These are phyloP conservation scores for Drosophila lacicola DNA, from an alignment of 2,888 invertebrate genomes.

Conservation along the genomic window DNA sequence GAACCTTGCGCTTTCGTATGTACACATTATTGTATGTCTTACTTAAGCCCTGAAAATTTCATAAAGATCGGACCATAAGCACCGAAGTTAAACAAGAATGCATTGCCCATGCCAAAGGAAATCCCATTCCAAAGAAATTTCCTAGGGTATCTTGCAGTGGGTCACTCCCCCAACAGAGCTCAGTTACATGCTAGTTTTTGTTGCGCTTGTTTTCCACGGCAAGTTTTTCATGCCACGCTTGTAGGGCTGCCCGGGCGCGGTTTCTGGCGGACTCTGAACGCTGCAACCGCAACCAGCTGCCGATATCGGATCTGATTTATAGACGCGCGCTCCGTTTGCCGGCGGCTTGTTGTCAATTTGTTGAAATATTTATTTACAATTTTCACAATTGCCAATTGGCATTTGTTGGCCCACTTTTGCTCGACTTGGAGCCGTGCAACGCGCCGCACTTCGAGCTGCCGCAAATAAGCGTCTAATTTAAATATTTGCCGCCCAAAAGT, in stretches of 20 bases:
- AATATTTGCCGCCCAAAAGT: conserved; percentile 29
- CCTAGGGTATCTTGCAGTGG: no score
- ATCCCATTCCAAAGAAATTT: no score
- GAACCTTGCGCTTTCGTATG: no score
- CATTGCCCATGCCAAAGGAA: no score
- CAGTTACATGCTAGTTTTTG: conserved; percentile 24
- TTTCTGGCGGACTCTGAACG: background rate
- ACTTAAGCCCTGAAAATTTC: no score
- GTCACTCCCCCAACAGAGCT: no score
- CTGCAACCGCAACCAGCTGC: conserved; percentile 25
- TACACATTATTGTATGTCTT: no score
- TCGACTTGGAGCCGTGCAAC: background rate
- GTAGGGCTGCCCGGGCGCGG: conserved; percentile 63
- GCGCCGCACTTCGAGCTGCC: background rate
- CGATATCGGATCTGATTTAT: conserved; percentile 80
- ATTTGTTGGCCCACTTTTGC: conserved; percentile 69
- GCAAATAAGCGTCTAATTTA: conserved; percentile 1
- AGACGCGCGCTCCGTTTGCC: conserved; percentile 54
- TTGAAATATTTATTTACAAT: conserved; percentile 83
- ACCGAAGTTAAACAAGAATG: no score
- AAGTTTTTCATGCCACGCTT: conserved; percentile 62
- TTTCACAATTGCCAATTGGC: conserved; percentile 77
- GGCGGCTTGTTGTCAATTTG: conserved; percentile 67
- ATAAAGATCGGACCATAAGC: no score
- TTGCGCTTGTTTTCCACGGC: conserved; percentile 44